Conservation (phyloP, 2,113 vertebrate genomes). For the Coptodon rendalli region DNA sequence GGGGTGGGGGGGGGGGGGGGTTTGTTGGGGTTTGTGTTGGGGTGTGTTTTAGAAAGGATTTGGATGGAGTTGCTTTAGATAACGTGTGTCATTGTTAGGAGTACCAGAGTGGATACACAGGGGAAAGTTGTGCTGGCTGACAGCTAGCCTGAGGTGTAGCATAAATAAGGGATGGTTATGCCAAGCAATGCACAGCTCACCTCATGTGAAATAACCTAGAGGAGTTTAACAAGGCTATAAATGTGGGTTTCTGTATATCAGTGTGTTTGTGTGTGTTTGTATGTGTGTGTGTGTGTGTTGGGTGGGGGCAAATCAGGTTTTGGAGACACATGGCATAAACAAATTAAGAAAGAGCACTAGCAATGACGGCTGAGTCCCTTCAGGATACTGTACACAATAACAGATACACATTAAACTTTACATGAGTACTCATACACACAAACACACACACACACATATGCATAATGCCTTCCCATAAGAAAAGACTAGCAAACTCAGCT, state of each 20-base stretch:
- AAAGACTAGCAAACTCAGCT: conserved; percentile 9
- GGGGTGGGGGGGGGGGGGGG: too few species aligned
- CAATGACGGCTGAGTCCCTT: neutral
- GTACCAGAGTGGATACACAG: conserved; percentile 11
- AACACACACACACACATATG: neutral
- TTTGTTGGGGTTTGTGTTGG: neutral
- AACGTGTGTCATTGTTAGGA: conserved; percentile 6
- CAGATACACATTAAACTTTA: neutral
- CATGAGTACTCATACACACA: neutral
- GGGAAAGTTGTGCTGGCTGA: neutral
- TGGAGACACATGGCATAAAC: neutral
- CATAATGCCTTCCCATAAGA: conserved; percentile 4
- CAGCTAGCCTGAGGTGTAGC: conserved; percentile 40
- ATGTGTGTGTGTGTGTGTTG: neutral
- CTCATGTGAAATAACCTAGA: conserved; percentile 35
- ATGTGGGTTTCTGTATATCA: neutral
- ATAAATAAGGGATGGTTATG: conserved; percentile 64
- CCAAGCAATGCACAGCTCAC: conserved; percentile 10
- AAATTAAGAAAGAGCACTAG: neutral
- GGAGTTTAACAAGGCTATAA: conserved; percentile 27
- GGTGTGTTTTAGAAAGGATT: neutral
- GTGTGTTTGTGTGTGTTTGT: neutral
- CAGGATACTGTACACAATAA: neutral
- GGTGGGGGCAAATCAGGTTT: neutral
- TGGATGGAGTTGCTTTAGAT: conserved; percentile 11